A percentile compares a stretch with the other conserved stretches of the same genome.
phyloP scores from a whole-genome alignment of 2,113 vertebrate species.

The Laticauda laticaudata region DNA sequence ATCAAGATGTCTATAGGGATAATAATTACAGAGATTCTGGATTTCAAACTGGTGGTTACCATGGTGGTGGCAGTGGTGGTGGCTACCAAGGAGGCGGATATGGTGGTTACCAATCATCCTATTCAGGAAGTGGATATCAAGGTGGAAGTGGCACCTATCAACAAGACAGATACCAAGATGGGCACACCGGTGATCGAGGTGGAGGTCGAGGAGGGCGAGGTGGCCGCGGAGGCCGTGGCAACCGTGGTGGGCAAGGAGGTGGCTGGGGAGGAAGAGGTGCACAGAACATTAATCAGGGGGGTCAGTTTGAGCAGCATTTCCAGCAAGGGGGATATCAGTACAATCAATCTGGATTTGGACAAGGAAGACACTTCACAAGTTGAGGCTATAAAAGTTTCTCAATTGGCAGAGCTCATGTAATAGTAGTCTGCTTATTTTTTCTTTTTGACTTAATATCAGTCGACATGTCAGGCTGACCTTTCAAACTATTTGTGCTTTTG shows the following conservation, averaged over 20 bases:
- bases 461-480: constrained; percentile 45
- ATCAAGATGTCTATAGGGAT: constrained; percentile 74
- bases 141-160: constrained; percentile 72
- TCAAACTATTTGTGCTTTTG: constrained; percentile 27
- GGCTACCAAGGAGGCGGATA: constrained; percentile 78
- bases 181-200: constrained; percentile 76
- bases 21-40: constrained; percentile 74
- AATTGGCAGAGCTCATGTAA: constrained; percentile 76
- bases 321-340: constrained; percentile 98
- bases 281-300: constrained; percentile 90
- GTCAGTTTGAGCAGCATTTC: constrained; percentile 98
- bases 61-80: constrained; percentile 72
- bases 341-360: constrained; percentile 91
- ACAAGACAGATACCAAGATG: constrained; percentile 84
- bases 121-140: constrained; percentile 75
- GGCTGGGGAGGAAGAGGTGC: constrained; percentile 89
- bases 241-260: constrained; percentile 79
- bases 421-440: constrained; percentile 61
- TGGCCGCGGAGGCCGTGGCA: constrained; percentile 69
- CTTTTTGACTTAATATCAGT: constrained; percentile 55
- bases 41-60: constrained; percentile 74
- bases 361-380: constrained; percentile 91
- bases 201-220: constrained; percentile 75
- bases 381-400: constrained; percentile 74
- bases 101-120: constrained; percentile 72